phyloP scores from a whole-genome alignment of 2,797 vertebrate species.

The Tokudaia muenninki region DNA sequence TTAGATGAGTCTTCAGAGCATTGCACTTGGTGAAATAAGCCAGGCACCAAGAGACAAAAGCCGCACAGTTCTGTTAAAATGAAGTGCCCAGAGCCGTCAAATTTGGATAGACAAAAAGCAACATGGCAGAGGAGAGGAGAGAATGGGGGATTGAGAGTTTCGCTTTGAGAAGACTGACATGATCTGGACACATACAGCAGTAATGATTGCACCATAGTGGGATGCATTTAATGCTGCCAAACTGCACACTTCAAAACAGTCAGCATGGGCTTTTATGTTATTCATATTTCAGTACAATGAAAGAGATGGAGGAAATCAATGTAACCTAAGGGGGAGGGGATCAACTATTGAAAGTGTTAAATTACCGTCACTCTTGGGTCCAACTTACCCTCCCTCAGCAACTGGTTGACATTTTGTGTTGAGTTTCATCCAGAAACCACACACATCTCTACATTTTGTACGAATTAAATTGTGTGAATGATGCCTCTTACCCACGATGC shows the following conservation, averaged over 20 bases:
- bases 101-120: not conserved
- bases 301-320: not conserved
- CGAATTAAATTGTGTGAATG: not conserved
- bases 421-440: not conserved
- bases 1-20: not conserved
- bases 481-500: constrained; percentile 19
- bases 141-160: not conserved
- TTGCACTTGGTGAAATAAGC: not conserved
- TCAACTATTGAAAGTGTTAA: constrained; percentile 5
- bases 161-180: not conserved
- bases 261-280: not conserved
- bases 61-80: not conserved
- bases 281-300: not conserved
- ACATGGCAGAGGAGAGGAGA: not conserved
- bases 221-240: not conserved
- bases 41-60: not conserved
- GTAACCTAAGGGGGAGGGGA: not conserved
- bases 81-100: not conserved
- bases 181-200: not conserved
- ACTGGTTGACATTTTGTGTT: not conserved
- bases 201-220: not conserved
- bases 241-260: not conserved
- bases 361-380: constrained; percentile 11
- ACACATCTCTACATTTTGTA: constrained; percentile 17
- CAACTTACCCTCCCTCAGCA: not conserved